Base-by-base conservation (phyloP, 1,140 invertebrate genomes). In the Cecropterus lyciades region DNA sequence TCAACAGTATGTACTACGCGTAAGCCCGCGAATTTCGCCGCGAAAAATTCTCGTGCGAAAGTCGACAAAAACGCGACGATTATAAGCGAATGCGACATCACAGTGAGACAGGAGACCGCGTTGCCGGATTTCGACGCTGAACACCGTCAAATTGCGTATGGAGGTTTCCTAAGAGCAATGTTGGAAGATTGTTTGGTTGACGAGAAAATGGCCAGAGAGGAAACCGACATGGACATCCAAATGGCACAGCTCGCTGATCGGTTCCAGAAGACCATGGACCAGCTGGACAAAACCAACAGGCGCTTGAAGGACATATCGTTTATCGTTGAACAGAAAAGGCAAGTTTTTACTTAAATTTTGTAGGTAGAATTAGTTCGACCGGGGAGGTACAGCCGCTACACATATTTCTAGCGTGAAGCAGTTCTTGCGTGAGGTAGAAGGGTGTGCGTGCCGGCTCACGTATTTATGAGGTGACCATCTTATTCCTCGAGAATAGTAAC, bases 271-370 rank as follows among this genome's bases (percentile, higher is more conserved):
- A 87, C 87, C 0, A 72, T 84, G 37, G 79, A 89, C 8, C 75
- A 84, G 16, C 51, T 92, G 3, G 87, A 90, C 14, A 85, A 87
- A 65, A 92, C 89, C 5, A 86, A 84, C 56, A 70, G 79, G 27
- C 66, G 90, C 10, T 42, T 92, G 9, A 88, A 85, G 42, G 84
- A 90, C 45, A 86, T 92, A 42, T 81, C 79, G n/a, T 92, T 92
- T 75, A 77, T 87, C 62, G 82, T 80, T 5, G 87, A 91, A 65
- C 88, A 91, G 65, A 84, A 92, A 53, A 84, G 88, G 91, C 90
- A 70, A 30, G 20, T 20, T 20, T 30, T n/a, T n/a, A n/a, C n/a
- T n/a, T n/a, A n/a, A n/a, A n/a, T n/a, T n/a, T n/a, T n/a, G n/a
- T n/a, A n/a, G n/a, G n/a, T n/a, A n/a, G n/a, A n/a, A n/a, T n/a